phyloP scores from a whole-genome alignment of 1,140 invertebrate genomes.

The Neuroterus valhalla region DNA sequence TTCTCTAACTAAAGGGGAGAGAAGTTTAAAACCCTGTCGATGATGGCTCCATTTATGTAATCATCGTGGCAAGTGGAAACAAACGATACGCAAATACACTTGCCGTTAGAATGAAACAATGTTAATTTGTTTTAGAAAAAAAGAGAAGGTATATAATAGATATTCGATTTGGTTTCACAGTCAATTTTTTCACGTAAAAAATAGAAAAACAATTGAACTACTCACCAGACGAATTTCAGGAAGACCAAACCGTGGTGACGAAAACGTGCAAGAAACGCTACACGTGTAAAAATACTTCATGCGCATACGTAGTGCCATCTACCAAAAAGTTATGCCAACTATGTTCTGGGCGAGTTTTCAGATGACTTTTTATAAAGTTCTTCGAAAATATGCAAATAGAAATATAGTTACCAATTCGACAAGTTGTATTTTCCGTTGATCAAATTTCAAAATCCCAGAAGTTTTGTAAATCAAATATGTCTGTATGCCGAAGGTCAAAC shows the following conservation, averaged over 20 bases:
- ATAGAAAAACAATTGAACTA: conserved; percentile 12
- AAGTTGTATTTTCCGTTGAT: too few relatives aligned
- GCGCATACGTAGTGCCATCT: not conserved
- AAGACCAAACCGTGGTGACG: not conserved
- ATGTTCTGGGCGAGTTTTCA: not conserved
- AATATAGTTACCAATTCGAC: too few relatives aligned
- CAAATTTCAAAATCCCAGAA: too few relatives aligned
- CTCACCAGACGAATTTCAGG: conserved; percentile 2
- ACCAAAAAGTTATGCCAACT: not conserved
- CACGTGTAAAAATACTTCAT: not conserved
- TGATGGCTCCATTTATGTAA: conserved; percentile 23
- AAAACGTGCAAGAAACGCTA: not conserved
- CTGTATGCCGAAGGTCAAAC: too few relatives aligned
- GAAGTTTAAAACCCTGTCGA: not conserved
- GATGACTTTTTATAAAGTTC: too few relatives aligned
- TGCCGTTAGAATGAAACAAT: not conserved
- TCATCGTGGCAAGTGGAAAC: conserved; percentile 11
- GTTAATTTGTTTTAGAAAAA: not conserved
- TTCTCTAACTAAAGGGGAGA: not conserved
- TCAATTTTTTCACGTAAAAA: conserved; percentile 13
- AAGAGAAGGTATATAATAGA: not conserved
- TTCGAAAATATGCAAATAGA: too few relatives aligned
- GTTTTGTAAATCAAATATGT: too few relatives aligned
- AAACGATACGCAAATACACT: not conserved
- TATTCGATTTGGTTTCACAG: not conserved